These are phyloP conservation scores for Oryzias javanicus DNA, from an alignment of 2,113 vertebrate species.

Conservation along the genomic window DNA sequence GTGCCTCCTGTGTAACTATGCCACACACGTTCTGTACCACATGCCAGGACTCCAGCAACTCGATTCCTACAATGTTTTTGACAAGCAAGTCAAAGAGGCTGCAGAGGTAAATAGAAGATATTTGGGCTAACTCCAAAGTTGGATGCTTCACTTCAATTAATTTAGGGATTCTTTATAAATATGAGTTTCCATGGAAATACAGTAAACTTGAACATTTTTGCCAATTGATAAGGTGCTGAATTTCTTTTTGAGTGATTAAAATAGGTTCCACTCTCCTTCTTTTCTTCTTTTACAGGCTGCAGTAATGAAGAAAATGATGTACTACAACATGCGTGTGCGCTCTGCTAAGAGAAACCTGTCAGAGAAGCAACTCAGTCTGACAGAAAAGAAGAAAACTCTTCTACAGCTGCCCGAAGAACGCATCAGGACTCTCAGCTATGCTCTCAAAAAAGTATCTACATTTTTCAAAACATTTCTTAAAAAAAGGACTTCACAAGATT, in stretches of 20 bases:
- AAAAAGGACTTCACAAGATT: background rate
- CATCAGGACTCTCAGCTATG: slow-evolving; percentile 75
- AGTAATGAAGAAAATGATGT: slow-evolving; percentile 89
- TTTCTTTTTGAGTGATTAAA: too few species aligned
- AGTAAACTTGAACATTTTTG: too few species aligned
- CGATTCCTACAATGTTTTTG: slow-evolving; percentile 82
- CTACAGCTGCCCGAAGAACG: slow-evolving; percentile 78
- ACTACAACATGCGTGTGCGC: slow-evolving; percentile 88
- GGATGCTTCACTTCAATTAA: background rate
- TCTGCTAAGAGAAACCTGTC: slow-evolving; percentile 75
- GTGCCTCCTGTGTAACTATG: slow-evolving; percentile 86
- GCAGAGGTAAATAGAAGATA: slow-evolving; percentile 77
- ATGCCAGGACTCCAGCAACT: slow-evolving; percentile 82
- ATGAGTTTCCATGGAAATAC: background rate
- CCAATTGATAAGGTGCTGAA: too few species aligned
- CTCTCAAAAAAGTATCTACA: slow-evolving; percentile 80
- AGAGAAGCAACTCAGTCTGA: slow-evolving; percentile 72
- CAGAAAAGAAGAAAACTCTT: slow-evolving; percentile 73
- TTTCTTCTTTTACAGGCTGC: slow-evolving; percentile 72
- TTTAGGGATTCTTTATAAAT: background rate
- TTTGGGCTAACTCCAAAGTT: background rate
- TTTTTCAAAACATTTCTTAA: background rate
- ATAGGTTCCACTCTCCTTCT: background rate
- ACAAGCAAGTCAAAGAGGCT: slow-evolving; percentile 81
- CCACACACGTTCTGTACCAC: slow-evolving; percentile 86